Conservation (phyloP, 2,113 vertebrate genomes). For the Pithys albifrons region DNA sequence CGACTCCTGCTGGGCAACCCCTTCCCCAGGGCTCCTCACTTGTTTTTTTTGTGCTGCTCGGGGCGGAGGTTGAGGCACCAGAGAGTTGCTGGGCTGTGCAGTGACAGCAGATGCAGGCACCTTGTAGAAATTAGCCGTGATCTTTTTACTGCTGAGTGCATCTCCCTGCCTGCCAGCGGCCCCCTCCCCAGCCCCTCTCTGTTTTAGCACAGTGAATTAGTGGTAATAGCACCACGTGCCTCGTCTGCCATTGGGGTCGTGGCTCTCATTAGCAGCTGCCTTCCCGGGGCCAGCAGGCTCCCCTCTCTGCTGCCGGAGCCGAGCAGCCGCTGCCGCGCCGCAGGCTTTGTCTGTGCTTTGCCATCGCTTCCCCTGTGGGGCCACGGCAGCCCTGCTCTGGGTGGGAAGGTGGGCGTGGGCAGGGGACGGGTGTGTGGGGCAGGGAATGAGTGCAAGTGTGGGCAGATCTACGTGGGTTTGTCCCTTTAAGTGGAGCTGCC, state of each 20-base stretch:
- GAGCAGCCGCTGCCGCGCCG: not conserved
- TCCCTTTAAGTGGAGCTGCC: constrained; percentile 63
- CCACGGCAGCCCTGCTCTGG: fast-evolving
- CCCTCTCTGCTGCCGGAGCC: fast-evolving
- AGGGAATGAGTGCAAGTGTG: not conserved
- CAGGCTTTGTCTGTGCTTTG: not conserved
- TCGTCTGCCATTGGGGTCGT: not conserved
- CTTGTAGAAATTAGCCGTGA: not conserved
- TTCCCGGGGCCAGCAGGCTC: not conserved
- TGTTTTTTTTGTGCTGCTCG: not conserved
- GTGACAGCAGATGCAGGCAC: not conserved
- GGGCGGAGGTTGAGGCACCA: not conserved
- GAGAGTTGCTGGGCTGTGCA: not conserved
- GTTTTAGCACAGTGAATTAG: constrained; percentile 21
- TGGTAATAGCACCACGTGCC: not conserved
- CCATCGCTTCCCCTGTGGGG: not conserved
- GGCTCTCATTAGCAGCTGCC: constrained; percentile 15
- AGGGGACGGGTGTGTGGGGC: not conserved
- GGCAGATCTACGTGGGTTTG: constrained; percentile 32
- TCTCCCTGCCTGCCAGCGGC: not conserved
- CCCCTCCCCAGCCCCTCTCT: not conserved
- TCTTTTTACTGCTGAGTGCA: fast-evolving
- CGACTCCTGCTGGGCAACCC: not conserved
- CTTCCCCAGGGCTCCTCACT: not conserved
- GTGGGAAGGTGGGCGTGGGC: not conserved